phyloP scores from a whole-genome alignment of 2,888 invertebrate species.

The Xestia c-nigrum region DNA sequence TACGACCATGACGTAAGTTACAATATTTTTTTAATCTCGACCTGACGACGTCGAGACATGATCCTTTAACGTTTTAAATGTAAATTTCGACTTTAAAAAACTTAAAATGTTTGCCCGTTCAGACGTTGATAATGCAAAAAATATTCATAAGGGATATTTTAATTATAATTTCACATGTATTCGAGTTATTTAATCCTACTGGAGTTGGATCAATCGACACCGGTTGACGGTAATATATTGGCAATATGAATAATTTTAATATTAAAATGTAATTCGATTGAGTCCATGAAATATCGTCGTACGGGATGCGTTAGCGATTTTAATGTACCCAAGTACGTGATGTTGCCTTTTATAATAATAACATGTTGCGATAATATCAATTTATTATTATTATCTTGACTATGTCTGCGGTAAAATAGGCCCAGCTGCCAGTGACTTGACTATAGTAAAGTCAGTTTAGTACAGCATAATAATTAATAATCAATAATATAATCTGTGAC shows the following conservation, averaged over 20 bases:
- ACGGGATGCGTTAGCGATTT: constrained; percentile 59
- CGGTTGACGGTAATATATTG: constrained; percentile 63
- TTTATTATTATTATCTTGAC: constrained; percentile 45
- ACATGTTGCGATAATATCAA: constrained; percentile 28
- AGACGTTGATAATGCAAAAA: constrained; percentile 72
- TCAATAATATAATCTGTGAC: constrained; percentile 1
- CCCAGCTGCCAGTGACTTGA: constrained; percentile 30
- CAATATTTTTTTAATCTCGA: constrained; percentile 52
- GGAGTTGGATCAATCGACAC: constrained; percentile 72
- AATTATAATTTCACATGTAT: constrained; percentile 82
- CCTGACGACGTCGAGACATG: constrained; percentile 58
- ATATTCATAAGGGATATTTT: constrained; percentile 81
- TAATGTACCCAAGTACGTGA: constrained; percentile 30
- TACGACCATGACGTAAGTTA: constrained; percentile 35
- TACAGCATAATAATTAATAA: no score
- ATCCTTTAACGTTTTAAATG: constrained; percentile 77
- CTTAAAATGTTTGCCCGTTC: constrained; percentile 77
- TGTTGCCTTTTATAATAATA: constrained; percentile 33
- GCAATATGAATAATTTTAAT: constrained; percentile 73
- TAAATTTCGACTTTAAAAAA: constrained; percentile 79
- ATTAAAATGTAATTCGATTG: constrained; percentile 73
- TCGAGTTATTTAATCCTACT: constrained; percentile 77
- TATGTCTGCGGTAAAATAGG: constrained; percentile 41
- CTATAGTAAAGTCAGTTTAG: constrained; percentile 12
- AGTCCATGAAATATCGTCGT: constrained; percentile 68